Conservation (phyloP, 2,797 vertebrate species). For the Selene dorsalis region DNA sequence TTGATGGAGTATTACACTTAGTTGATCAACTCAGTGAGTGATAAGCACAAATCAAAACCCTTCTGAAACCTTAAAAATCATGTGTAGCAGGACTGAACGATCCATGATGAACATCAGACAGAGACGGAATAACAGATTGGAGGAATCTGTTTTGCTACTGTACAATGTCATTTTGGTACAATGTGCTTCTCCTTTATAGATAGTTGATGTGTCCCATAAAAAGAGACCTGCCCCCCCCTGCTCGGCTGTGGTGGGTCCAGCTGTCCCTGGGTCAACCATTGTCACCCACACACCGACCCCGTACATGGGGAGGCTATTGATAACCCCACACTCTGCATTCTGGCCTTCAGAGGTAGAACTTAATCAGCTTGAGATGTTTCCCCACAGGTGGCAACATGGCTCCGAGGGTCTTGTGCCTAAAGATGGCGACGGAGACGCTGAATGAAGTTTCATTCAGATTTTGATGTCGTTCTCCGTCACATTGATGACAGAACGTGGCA, state of each 20-base stretch:
- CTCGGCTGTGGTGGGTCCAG: conserved; percentile 51
- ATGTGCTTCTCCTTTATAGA: conserved; percentile 20
- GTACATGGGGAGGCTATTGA: conserved; percentile 69
- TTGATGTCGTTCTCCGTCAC: conserved; percentile 10
- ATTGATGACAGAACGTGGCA: conserved; percentile 8
- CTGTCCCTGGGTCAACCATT: conserved; percentile 68
- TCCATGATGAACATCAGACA: not conserved
- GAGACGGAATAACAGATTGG: conserved; percentile 3
- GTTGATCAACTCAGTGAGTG: not conserved
- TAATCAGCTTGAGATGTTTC: conserved; percentile 58
- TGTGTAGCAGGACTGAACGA: not conserved
- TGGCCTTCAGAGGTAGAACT: conserved; percentile 50
- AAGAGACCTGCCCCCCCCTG: conserved; percentile 53
- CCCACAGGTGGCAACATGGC: conserved; percentile 62
- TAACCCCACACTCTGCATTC: conserved; percentile 65
- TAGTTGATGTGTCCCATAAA: conserved; percentile 63
- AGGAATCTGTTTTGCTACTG: conserved; percentile 1
- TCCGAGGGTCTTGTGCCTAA: conserved; percentile 31
- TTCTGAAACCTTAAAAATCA: not conserved
- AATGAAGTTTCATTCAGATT: conserved; percentile 13
- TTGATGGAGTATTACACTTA: not conserved
- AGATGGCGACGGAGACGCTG: conserved; percentile 17
- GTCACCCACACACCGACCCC: conserved; percentile 66
- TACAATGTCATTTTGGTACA: not conserved
- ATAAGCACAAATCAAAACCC: too few relatives aligned